Evolutionary conservation across 1,140 invertebrate species (phyloP), one percentile per base, ranked within the genome.

Genomic region (Lepidurus couesii): DNA sequence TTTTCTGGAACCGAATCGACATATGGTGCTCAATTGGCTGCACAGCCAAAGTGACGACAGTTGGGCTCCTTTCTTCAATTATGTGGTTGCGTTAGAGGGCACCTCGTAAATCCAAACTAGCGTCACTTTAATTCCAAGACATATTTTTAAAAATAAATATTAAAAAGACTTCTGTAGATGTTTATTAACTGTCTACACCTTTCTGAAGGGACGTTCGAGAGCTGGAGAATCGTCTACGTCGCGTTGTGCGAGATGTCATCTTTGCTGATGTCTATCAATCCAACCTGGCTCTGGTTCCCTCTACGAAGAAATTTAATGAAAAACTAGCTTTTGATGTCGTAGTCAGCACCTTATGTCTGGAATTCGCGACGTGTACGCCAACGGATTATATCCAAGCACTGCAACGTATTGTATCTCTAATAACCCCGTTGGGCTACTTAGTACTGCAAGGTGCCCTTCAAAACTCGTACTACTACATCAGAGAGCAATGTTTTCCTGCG

Each of bases 1-100:
- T 44, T 80, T 80, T 77, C n/a, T 80, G 73, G 76, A 80, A 78
- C 42, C 24, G 53, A 80, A 80, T 74, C 21, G 75, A 44, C 43
- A 13, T 43, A 53, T n/a, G 47, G 76, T 77, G 9, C 26, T 45
- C 13, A 53, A 47, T 45, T 77, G 53, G 53, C 9, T 65, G 16
- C 53, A 65, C 53, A 65, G 13, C 21, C 9, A 13, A 65, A 65
- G 16, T 65, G 53, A 65, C 53, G 44, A 21, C 11, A 75, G 44
- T 13, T 79, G 78, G 78, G 9, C 44, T 2, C 78, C 78, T 24
- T 79, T 75, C 78, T 75, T 79, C 78, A 74, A n/a, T 75, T 79
- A 75, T 45, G 73, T 79, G n/a, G 73, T 74, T 21, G n/a, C 44
- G 42, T 75, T 79, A 45, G 78, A 79, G 53, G 44, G 76, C 11